These are phyloP conservation scores for Octomys mimax DNA, from an alignment of 2,797 vertebrate species.

Conservation along the genomic window DNA sequence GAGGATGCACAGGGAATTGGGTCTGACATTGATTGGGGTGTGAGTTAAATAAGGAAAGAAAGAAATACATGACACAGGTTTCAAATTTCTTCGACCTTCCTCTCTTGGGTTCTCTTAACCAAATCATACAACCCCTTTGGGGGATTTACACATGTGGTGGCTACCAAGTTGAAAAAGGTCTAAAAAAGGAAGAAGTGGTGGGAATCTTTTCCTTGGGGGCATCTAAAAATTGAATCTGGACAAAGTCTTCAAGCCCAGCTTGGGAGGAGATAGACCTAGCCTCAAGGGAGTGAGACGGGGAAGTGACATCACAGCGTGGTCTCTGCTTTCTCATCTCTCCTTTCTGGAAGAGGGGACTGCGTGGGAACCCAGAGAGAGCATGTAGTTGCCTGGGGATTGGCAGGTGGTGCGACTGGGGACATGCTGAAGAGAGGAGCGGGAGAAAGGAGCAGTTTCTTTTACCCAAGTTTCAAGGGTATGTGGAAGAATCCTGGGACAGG, in stretches of 20 bases:
- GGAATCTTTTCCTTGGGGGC: conserved; percentile 70
- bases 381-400: background rate
- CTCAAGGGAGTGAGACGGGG: conserved; percentile 42
- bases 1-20: background rate
- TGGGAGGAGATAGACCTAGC: conserved; percentile 16
- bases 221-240: conserved; percentile 74
- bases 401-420: background rate
- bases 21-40: conserved; percentile 10
- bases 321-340: conserved; percentile 1
- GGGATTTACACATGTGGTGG: conserved; percentile 56
- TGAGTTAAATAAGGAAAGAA: conserved; percentile 58
- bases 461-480: background rate
- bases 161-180: conserved; percentile 71
- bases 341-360: background rate
- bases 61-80: background rate
- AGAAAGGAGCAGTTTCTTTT: conserved; percentile 60
- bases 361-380: background rate
- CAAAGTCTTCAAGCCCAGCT: conserved; percentile 43
- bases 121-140: conserved; percentile 17
- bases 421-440: background rate
- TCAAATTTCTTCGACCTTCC: conserved; percentile 42
- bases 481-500: conserved; percentile 48
- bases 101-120: conserved; percentile 18
- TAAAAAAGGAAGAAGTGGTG: conserved; percentile 74
- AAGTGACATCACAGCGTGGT: background rate